phyloP scores from a whole-genome alignment of 2,888 invertebrate genomes.

The Panorpa germanica region DNA sequence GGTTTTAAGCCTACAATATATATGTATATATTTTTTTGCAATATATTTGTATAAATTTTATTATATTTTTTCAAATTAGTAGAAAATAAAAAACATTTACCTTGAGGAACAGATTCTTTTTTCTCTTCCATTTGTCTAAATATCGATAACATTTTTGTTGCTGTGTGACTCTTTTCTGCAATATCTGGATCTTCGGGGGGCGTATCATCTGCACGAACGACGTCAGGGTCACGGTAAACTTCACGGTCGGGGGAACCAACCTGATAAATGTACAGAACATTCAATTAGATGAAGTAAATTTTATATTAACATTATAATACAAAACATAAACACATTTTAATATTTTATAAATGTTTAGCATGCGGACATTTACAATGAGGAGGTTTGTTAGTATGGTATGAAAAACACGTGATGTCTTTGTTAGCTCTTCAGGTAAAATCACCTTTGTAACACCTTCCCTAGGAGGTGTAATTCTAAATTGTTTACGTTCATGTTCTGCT shows the following conservation, averaged over 20 bases:
- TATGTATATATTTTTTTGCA: slow-evolving; percentile 2
- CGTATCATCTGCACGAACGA: slow-evolving; percentile 40
- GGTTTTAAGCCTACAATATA: slow-evolving; percentile 47
- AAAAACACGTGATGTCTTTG: background rate
- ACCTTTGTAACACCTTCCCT: slow-evolving; percentile 57
- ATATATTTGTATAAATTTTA: background rate
- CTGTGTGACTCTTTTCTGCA: slow-evolving; percentile 41
- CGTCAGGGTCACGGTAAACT: slow-evolving; percentile 49
- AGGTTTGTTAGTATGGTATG: slow-evolving; percentile 20
- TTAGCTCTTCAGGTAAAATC: slow-evolving; percentile 11
- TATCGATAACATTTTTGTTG: slow-evolving; percentile 70
- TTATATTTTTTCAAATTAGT: background rate
- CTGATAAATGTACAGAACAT: background rate
- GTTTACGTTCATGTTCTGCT: slow-evolving; percentile 42
- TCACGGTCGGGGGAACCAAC: slow-evolving; percentile 30
- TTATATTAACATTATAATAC: background rate
- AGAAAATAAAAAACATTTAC: slow-evolving; percentile 13
- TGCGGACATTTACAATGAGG: slow-evolving; percentile 1
- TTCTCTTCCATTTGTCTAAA: slow-evolving; percentile 79
- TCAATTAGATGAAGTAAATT: slow-evolving; percentile 3
- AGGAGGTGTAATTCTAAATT: slow-evolving; percentile 79
- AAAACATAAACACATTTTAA: background rate
- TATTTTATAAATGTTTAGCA: background rate
- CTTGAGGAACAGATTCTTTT: slow-evolving; percentile 30
- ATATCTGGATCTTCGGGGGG: slow-evolving; percentile 29